Base-by-base conservation (phyloP, 1,140 invertebrate species). In the Calliphora vicina region DNA sequence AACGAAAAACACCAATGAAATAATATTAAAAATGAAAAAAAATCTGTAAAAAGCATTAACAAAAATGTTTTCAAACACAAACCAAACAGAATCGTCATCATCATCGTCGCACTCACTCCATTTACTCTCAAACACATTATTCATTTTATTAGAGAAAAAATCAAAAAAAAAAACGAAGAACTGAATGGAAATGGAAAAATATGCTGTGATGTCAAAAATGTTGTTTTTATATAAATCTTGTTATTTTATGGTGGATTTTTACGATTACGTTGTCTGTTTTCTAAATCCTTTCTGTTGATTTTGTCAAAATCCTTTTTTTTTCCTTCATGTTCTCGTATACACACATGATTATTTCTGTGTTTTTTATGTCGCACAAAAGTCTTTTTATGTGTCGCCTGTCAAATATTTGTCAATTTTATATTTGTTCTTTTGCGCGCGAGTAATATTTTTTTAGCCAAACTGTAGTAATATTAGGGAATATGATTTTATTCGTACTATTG, bases 341-440 rank as follows among this genome's bases (percentile, higher is more conserved):
- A 6, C 15, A 57, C 50, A 57, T 57, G 50, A n/a, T n/a, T n/a
- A n/a, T n/a, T n/a, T n/a, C n/a, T 57, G n/a, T 57, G 50, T n/a
- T n/a, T 57, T 57, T 57, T n/a, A 57, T 57, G n/a, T 57, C 15
- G n/a, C 50, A 23, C n/a, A 78, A 78, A 78, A 78, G 74, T 78
- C 74, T 43, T 78, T 78, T 78, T 43, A 78, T 78, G 23, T 78
- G 20, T 78, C 2, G 17, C n/a, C 42, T 78, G 74, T 78, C 74
- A 78, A 78, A 78, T 78, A 78, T 78, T 78, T 45, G 74, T 78
- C 74, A 78, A 78, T 78, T 43, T 74, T 26, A 35, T 35, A 35
- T 35, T 74, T 35, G 27, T 74, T 9, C 72, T 13, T 73, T 74
- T 74, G 12, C 17, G 45, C 45, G 45, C 45, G 45, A 1, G 4